Evolutionary conservation across 2,797 vertebrate genomes (phyloP).

Genomic region (Lutjanus argentimaculatus): DNA sequence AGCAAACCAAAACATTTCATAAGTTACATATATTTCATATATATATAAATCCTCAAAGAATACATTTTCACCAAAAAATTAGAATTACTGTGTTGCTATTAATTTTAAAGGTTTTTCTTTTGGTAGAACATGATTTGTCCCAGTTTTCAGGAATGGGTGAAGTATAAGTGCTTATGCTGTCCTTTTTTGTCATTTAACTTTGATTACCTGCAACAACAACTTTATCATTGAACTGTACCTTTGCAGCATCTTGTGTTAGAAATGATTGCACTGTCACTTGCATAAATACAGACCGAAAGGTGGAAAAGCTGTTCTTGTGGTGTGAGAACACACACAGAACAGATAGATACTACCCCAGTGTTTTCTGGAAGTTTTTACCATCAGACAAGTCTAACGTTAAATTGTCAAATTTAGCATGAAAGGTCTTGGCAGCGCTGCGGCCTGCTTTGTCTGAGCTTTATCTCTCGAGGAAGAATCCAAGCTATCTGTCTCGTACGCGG

Average conservation of each 20-base stretch:
- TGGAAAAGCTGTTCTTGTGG: neutral
- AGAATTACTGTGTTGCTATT: too few relatives aligned
- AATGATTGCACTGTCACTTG: neutral
- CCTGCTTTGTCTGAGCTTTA: neutral
- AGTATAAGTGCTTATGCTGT: too few relatives aligned
- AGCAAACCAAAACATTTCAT: too few relatives aligned
- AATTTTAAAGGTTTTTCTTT: too few relatives aligned
- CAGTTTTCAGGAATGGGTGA: too few relatives aligned
- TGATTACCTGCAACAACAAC: neutral
- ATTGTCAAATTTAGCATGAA: constrained; percentile 60
- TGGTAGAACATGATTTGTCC: too few relatives aligned
- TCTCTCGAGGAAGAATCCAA: constrained; percentile 24
- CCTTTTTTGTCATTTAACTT: neutral
- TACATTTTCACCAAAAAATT: too few relatives aligned
- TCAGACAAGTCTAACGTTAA: constrained; percentile 47
- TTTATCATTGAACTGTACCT: neutral
- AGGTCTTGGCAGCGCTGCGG: constrained; percentile 30
- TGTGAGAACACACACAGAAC: neutral
- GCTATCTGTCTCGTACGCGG: constrained; percentile 16
- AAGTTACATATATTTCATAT: too few relatives aligned
- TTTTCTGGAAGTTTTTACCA: constrained; percentile 27
- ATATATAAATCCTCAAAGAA: too few relatives aligned
- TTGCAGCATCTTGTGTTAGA: neutral
- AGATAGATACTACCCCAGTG: neutral
- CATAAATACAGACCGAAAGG: neutral